Conservation (phyloP, 1,140 invertebrate genomes). For the Chironomus striatipennis region DNA sequence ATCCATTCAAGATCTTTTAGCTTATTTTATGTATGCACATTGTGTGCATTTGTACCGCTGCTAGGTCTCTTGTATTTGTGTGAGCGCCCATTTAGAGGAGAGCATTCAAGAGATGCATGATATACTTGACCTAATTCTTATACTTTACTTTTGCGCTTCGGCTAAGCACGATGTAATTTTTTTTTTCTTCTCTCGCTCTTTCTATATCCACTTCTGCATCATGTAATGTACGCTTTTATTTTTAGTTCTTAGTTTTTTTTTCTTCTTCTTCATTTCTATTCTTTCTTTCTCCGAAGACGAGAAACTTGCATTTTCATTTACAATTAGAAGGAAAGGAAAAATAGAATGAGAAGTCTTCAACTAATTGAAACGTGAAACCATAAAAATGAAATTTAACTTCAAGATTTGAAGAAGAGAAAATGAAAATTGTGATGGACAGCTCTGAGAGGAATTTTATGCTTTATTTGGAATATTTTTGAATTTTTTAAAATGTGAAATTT, state of each 20-base stretch:
- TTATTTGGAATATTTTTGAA: too few species aligned
- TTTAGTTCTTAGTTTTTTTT: neutral
- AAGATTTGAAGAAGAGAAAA: neutral
- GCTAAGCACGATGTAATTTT: neutral
- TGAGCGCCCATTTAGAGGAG: slow-evolving; percentile 4
- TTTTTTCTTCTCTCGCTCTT: neutral
- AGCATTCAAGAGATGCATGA: slow-evolving; percentile 21
- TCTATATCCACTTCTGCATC: neutral
- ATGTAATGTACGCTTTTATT: slow-evolving; percentile 5
- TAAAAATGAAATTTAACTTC: neutral
- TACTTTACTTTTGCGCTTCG: neutral
- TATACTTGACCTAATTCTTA: slow-evolving; percentile 22
- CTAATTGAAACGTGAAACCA: neutral
- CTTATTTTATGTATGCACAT: neutral
- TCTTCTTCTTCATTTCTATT: too few species aligned
- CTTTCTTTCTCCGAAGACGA: too few species aligned
- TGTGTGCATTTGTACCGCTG: neutral
- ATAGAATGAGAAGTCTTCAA: neutral
- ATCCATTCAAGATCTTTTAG: neutral
- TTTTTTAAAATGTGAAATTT: too few species aligned
- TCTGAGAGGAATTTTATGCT: too few species aligned
- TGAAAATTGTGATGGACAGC: too few species aligned
- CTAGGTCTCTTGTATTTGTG: neutral
- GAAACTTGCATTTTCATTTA: neutral
- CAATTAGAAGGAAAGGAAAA: neutral